phyloP scores from a whole-genome alignment of 1,140 invertebrate genomes.

The Bombus superbus region DNA sequence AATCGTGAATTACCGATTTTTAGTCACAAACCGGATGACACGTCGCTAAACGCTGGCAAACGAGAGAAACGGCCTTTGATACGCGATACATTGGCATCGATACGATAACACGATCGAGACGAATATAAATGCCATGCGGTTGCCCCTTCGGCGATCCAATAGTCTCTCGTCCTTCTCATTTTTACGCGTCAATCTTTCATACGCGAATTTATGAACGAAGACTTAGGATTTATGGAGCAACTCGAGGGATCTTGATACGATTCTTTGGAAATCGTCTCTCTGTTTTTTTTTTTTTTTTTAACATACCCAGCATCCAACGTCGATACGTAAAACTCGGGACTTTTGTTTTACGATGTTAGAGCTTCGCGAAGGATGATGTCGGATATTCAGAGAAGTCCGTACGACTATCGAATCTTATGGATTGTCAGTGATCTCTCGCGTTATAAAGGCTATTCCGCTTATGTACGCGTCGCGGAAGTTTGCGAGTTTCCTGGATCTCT shows the following conservation, averaged over 20 bases:
- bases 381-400: neutral
- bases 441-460: too few species aligned
- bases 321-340: neutral
- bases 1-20: neutral
- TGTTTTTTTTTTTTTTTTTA: neutral
- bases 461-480: too few species aligned
- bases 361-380: neutral
- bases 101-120: neutral
- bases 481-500: neutral
- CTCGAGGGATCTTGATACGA: neutral
- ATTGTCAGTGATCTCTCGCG: too few species aligned
- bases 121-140: neutral
- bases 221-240: neutral
- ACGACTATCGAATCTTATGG: too few species aligned
- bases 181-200: conserved; percentile 22
- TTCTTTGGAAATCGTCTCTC: neutral
- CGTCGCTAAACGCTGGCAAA: conserved; percentile 27
- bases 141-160: neutral
- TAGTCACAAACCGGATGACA: neutral
- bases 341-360: neutral
- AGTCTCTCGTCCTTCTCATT: conserved; percentile 37
- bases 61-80: neutral
- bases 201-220: neutral
- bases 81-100: conserved; percentile 46
- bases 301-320: neutral